Evolutionary conservation across 1,140 invertebrate genomes (phyloP), one percentile per base, ranked within the genome.

Genomic region (Popillia japonica): DNA sequence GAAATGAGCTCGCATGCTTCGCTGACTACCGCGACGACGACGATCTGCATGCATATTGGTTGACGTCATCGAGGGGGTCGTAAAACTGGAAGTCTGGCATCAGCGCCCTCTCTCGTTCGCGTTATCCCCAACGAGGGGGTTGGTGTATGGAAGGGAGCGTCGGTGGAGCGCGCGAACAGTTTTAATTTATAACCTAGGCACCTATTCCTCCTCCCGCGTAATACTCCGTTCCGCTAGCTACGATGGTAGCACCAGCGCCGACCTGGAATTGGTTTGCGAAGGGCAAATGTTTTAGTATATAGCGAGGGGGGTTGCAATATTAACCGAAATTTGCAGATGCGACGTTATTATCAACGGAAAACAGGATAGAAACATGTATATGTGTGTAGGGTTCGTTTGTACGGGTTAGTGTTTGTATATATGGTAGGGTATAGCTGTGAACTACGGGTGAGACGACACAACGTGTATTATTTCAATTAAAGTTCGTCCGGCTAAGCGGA

Each of bases 1-100:
- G 79, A 81, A 81, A 81, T 78, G 79, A 80, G 79, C 79, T 81
- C 75, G 79, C 80, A 80, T 64, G 80, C 80, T 68, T 78, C 76
- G 78, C 22, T 55, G 48, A 55, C 48, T 55, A 55, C 48, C 48
- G 48, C 48, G 48, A 55, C 61, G 40, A 27, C 73, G 23, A 72
- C 40, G 72, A 75, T 41, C 73, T 74, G 78, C 77, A 78, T 78
- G 72, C 77, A 73, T 68, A 68, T 68, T 68, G 61, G 17, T 68
- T 22, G 61, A 68, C 61, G 61, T 68, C 61, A 68, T 17, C 44
- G 44, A 17, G 44, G 44, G 44, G 44, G n/a, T 48, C n/a, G 44
- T 48, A 48, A 48, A 48, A 17, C 27, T 34, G 27, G 27, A 4
- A 34, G 27, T 34, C 27, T 34, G 27, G 27, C 27, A 34, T 34